Evolutionary conservation across 2,113 vertebrate species (phyloP).

Genomic region (Marcusenius ussheri): DNA sequence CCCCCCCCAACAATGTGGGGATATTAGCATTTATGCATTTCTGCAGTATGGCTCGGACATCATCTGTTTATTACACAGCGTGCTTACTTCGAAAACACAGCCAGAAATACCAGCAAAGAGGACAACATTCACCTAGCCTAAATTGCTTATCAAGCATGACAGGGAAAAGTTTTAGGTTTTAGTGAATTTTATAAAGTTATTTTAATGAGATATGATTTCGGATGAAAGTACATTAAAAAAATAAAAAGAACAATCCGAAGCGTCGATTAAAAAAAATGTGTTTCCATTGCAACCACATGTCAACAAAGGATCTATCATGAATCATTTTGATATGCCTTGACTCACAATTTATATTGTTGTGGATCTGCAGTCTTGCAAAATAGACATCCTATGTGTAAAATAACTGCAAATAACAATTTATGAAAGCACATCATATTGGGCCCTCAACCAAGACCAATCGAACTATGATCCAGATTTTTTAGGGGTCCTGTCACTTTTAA

Average conservation of each 20-base stretch:
- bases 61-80: background rate
- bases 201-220: background rate
- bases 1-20: background rate
- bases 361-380: background rate
- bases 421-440: background rate
- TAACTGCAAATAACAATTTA: background rate
- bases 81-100: background rate
- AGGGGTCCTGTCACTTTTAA: background rate
- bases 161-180: background rate
- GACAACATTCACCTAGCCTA: background rate
- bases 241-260: background rate
- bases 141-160: background rate
- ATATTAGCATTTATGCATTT: background rate
- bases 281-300: background rate
- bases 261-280: background rate
- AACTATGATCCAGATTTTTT: background rate
- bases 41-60: background rate
- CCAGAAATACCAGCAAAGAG: background rate
- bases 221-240: background rate
- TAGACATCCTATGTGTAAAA: background rate
- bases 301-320: background rate
- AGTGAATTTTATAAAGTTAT: background rate
- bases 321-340: background rate
- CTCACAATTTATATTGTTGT: background rate
- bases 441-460: background rate